A percentile compares a stretch with the other conserved stretches of the same genome.
Evolutionary conservation across 2,113 vertebrate genomes (phyloP).

Genomic region (Trematomus loennbergii): DNA sequence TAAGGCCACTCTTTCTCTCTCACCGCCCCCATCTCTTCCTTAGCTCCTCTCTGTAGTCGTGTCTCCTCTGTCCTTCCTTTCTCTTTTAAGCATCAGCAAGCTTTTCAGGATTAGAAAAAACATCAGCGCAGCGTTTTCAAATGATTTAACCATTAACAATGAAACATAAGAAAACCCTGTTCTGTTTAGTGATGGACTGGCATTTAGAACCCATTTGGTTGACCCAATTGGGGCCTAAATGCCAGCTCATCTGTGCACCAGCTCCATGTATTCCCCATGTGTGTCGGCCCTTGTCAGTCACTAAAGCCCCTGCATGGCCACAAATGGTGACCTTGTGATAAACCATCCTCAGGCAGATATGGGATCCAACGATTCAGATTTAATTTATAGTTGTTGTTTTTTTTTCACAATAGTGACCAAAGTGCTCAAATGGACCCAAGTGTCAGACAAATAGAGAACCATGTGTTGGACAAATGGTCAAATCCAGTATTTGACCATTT

Average conservation of each 20-base stretch:
- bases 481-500: background rate
- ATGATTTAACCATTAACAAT: background rate
- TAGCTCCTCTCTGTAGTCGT: constrained; percentile 23
- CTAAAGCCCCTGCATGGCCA: constrained; percentile 4
- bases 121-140: background rate
- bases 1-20: constrained; percentile 63
- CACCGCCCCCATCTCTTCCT: constrained; percentile 18
- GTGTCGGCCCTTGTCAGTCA: constrained; percentile 21
- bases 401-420: background rate
- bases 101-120: constrained; percentile 24
- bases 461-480: background rate
- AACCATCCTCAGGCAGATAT: constrained; percentile 1
- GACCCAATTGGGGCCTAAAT: constrained; percentile 46
- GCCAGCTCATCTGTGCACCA: constrained; percentile 32
- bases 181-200: constrained; percentile 30
- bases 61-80: constrained; percentile 23
- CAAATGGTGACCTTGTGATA: constrained; percentile 3
- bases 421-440: background rate
- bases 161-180: constrained; percentile 13
- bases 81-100: constrained; percentile 38
- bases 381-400: background rate
- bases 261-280: constrained; percentile 26
- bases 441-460: background rate
- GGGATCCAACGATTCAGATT: constrained; percentile 1
- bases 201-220: constrained; percentile 46